Base-by-base conservation (phyloP, 2,888 invertebrate genomes). In the Heliothis peltigera region DNA sequence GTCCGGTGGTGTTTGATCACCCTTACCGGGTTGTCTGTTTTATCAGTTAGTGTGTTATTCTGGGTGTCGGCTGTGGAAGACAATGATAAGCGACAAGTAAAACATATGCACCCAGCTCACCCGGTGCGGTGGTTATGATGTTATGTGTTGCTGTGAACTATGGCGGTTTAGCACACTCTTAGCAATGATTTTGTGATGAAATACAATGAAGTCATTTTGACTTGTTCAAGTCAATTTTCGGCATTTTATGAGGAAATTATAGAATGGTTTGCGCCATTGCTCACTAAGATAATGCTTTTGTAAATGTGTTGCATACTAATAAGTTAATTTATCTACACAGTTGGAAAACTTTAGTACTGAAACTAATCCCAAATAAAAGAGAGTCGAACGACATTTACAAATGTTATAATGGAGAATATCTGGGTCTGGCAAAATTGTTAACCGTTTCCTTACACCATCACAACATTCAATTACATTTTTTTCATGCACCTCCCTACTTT, bases 11-110 rank as follows among this genome's bases (percentile, higher is more conserved):
- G 94, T 83, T 91, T 91, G 75, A 90, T 88, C 73, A 88, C 80
- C 70, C 91, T 82, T 67, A 79, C 75, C 7, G 77, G 59, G 66
- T 82, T 82, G 62, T 89, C 91, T 68, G 84, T 79, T 85, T 88
- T 88, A 82, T 91, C 91, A 86, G 90, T 92, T 93, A 93, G 91
- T 91, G 92, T 84, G 93, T 93, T 94, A 94, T 92, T 91, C 92
- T 89, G 92, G 85, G 86, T 91, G 84, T 93, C 93, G 83, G 92
- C 93, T 93, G 94, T 89, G 92, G 86, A 91, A 89, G 83, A 91
- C 89, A 92, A 92, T 89, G 92, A 90, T 83, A 91, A 91, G 93
- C 93, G 89, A 92, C 91, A 92, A 89, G 89, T 93, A 84, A 91
- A 91, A 92, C 90, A 89, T 86, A 85, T 88, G 85, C 92, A 89